Evolutionary conservation across 2,113 vertebrate genomes (phyloP).

Genomic region (Menura novaehollandiae): DNA sequence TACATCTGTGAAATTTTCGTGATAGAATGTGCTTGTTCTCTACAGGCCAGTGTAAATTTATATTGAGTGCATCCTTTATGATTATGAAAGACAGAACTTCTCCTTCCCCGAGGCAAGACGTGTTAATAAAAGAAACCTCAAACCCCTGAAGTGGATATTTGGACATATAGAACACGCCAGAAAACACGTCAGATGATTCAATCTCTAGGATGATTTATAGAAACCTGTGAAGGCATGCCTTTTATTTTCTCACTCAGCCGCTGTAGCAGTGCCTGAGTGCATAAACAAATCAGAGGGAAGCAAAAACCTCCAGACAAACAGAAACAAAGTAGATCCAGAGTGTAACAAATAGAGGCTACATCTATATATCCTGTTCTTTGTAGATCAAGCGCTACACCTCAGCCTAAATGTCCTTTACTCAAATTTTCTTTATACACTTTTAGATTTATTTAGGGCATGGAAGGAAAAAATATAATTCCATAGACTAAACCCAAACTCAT

Average conservation of each 20-base stretch:
- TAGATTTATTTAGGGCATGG: neutral
- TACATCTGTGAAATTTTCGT: neutral
- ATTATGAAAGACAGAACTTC: neutral
- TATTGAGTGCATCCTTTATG: neutral
- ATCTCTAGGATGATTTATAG: neutral
- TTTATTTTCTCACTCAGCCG: neutral
- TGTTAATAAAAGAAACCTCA: constrained; percentile 2
- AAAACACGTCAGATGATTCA: neutral
- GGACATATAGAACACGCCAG: neutral
- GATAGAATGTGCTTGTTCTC: neutral
- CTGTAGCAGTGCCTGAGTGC: neutral
- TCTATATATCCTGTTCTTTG: neutral
- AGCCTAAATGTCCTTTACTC: neutral
- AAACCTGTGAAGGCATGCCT: neutral
- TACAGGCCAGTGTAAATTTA: neutral
- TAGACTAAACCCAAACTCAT: neutral
- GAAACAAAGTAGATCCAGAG: neutral
- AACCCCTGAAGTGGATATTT: neutral
- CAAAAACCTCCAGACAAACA: neutral
- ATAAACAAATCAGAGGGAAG: neutral
- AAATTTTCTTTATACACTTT: neutral
- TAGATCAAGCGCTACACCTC: neutral
- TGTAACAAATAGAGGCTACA: neutral
- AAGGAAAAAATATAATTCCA: neutral
- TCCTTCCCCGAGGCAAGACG: neutral